Evolutionary conservation across 2,888 invertebrate genomes (phyloP).

Genomic region (Poecilus cupreus): DNA sequence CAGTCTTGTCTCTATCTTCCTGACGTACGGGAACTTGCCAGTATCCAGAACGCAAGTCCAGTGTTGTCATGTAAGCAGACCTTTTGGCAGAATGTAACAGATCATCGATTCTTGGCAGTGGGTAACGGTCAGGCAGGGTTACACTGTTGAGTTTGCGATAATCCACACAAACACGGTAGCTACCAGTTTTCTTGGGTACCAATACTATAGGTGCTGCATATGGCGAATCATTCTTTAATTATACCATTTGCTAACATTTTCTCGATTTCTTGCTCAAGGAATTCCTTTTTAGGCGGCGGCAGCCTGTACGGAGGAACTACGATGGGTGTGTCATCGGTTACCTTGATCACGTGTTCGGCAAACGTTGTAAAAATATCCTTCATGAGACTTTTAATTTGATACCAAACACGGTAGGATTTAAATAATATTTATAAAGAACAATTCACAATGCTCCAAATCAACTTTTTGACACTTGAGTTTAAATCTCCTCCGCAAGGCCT

Average conservation of each 20-base stretch:
- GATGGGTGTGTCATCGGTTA: background rate
- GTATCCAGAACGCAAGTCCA: slow-evolving; percentile 10
- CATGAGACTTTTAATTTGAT: too few species aligned
- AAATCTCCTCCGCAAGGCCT: too few species aligned
- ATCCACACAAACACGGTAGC: background rate
- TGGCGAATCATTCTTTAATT: slow-evolving; percentile 32
- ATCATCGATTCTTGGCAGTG: slow-evolving; percentile 29
- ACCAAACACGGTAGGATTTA: too few species aligned
- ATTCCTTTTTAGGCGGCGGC: slow-evolving; percentile 63
- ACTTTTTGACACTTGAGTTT: too few species aligned
- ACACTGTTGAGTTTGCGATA: slow-evolving; percentile 10
- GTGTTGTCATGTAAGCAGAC: background rate
- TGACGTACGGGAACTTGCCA: background rate
- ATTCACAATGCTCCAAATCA: too few species aligned
- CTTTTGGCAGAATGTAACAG: slow-evolving; percentile 10
- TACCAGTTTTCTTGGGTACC: background rate
- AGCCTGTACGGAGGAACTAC: slow-evolving; percentile 59
- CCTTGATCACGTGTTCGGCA: slow-evolving; percentile 59
- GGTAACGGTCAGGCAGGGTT: slow-evolving; percentile 16
- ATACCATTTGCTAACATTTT: background rate
- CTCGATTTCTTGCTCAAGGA: slow-evolving; percentile 55
- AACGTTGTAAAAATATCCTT: too few species aligned
- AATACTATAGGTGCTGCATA: slow-evolving; percentile 9
- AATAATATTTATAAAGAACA: too few species aligned
- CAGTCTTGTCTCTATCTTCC: slow-evolving; percentile 4